Evolutionary conservation across 2,797 vertebrate genomes (phyloP).

Genomic region (Macrochelys suwanniensis): DNA sequence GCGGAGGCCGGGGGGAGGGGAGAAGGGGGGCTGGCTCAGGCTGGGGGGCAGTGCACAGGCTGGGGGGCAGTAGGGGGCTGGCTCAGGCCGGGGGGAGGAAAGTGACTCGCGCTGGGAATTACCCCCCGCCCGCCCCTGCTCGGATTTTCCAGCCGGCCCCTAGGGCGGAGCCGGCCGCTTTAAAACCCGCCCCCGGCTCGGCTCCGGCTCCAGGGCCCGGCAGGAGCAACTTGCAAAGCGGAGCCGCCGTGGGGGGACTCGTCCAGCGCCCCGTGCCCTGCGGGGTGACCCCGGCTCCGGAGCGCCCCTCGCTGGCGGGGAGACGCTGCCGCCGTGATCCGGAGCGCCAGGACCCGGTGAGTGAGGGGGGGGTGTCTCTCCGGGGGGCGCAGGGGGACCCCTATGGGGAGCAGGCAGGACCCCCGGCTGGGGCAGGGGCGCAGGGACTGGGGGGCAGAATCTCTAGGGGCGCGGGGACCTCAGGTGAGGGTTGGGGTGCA

Average conservation of each 20-base stretch:
- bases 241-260: too few species aligned
- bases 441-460: background rate
- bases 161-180: background rate
- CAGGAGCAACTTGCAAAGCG: too few species aligned
- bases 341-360: background rate
- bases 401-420: background rate
- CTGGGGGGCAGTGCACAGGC: too few species aligned
- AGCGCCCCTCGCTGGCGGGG: too few species aligned
- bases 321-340: background rate
- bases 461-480: background rate
- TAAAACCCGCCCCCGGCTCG: background rate
- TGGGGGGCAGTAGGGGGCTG: too few species aligned
- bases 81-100: too few species aligned
- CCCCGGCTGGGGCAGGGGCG: background rate
- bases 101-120: background rate
- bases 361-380: too few species aligned
- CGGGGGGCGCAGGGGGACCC: too few species aligned
- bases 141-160: background rate
- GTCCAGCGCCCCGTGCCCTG: too few species aligned
- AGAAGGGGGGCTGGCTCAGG: accelerated
- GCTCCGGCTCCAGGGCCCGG: background rate
- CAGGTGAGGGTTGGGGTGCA: background rate
- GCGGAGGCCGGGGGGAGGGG: background rate
- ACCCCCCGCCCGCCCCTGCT: too few species aligned
- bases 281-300: too few species aligned